A percentile compares a stretch with the other conserved stretches of the same genome.
These are phyloP conservation scores for Rana temporaria DNA, from an alignment of 2,113 vertebrate genomes.

Conservation along the genomic window DNA sequence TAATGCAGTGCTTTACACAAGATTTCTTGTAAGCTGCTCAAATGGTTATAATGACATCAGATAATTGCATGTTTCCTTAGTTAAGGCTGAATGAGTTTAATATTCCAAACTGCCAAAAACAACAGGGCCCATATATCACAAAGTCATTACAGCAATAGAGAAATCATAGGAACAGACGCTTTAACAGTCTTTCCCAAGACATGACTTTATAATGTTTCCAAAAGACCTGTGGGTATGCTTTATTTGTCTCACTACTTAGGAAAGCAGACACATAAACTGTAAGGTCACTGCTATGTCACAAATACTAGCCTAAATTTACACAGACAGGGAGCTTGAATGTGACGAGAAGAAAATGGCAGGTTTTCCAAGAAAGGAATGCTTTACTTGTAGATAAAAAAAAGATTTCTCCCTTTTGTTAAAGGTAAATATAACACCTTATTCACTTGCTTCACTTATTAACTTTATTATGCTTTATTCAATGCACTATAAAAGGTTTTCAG, in stretches of 20 bases:
- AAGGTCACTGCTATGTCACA: constrained; percentile 1
- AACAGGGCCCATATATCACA: constrained; percentile 49
- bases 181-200: constrained; percentile 32
- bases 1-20: constrained; percentile 48
- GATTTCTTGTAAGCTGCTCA: constrained; percentile 1
- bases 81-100: constrained; percentile 46
- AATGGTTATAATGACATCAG: constrained; percentile 51
- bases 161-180: constrained; percentile 51
- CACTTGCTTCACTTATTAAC: no score
- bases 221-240: neutral
- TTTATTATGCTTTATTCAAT: no score
- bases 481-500: no score
- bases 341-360: no score
- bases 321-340: neutral
- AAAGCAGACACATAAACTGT: constrained; percentile 4
- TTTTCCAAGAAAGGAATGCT: no score
- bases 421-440: no score
- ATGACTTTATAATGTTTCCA: constrained; percentile 51
- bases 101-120: constrained; percentile 53
- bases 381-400: no score
- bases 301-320: neutral
- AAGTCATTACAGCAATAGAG: constrained; percentile 38
- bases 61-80: constrained; percentile 55
- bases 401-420: no score
- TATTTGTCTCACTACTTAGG: constrained; percentile 13